Evolutionary conservation across 2,797 vertebrate genomes (phyloP).

Genomic region (Xiphorhynchus erythropygius): DNA sequence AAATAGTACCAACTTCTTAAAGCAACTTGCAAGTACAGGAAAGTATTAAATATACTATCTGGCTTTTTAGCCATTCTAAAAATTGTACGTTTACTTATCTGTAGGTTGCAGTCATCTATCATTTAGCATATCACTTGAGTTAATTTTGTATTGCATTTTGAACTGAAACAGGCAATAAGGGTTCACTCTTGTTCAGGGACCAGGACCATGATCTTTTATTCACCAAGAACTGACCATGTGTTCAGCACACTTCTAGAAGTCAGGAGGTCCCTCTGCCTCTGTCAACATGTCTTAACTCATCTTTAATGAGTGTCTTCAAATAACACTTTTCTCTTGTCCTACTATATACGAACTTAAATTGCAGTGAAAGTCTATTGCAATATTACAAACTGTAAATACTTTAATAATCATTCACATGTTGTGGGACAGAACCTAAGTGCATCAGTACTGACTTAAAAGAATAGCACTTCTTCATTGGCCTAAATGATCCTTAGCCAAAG

Average conservation of each 20-base stretch:
- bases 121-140: neutral
- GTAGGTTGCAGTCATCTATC: neutral
- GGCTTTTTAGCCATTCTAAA: neutral
- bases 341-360: neutral
- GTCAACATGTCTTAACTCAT: neutral
- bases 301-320: neutral
- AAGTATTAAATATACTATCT: neutral
- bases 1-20: neutral
- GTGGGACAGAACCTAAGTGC: neutral
- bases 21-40: neutral
- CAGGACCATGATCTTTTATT: neutral
- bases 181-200: neutral
- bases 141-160: neutral
- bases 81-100: accelerated
- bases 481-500: neutral
- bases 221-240: neutral
- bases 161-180: neutral
- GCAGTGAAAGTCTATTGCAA: neutral
- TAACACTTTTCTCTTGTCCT: neutral
- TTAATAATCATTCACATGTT: neutral
- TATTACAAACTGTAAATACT: neutral
- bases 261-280: neutral
- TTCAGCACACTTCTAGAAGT: neutral
- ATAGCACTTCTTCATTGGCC: neutral
- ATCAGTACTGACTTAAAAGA: neutral